phyloP scores from a whole-genome alignment of 2,113 vertebrate genomes.

The Eleginops maclovinus region DNA sequence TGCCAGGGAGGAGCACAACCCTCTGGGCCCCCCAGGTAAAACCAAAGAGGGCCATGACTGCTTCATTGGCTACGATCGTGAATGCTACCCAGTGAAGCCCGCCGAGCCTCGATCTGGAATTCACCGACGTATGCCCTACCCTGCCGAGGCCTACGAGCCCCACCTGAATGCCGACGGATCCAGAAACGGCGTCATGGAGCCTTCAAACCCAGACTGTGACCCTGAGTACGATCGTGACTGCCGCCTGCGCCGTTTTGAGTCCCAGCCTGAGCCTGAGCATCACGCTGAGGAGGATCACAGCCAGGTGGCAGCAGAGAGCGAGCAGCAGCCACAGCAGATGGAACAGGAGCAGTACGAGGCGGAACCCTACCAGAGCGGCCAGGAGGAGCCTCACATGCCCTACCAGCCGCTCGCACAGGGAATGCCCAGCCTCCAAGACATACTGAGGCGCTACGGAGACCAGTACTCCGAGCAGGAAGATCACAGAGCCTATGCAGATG shows the following conservation, averaged over 20 bases:
- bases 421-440: conserved; percentile 79
- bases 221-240: conserved; percentile 84
- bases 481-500: conserved; percentile 77
- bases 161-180: conserved; percentile 77
- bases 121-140: conserved; percentile 57
- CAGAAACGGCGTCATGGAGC: conserved; percentile 78
- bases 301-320: conserved; percentile 61
- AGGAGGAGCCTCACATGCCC: conserved; percentile 81
- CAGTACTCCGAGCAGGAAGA: conserved; percentile 77
- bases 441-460: conserved; percentile 79
- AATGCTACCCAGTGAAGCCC: conserved; percentile 79
- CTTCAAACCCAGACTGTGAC: conserved; percentile 82
- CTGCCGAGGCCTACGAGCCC: conserved; percentile 79
- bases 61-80: conserved; percentile 83
- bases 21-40: conserved; percentile 83
- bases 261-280: conserved; percentile 46
- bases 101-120: conserved; percentile 58
- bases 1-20: conserved; percentile 68
- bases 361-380: conserved; percentile 82
- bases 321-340: conserved; percentile 53
- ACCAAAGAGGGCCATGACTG: conserved; percentile 87
- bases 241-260: conserved; percentile 79
- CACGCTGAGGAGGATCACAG: conserved; percentile 49
- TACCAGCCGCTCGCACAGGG: conserved; percentile 71
- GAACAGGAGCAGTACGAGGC: conserved; percentile 78